phyloP scores from a whole-genome alignment of 1,140 invertebrate genomes.

The Mizuhopecten yessoensis region DNA sequence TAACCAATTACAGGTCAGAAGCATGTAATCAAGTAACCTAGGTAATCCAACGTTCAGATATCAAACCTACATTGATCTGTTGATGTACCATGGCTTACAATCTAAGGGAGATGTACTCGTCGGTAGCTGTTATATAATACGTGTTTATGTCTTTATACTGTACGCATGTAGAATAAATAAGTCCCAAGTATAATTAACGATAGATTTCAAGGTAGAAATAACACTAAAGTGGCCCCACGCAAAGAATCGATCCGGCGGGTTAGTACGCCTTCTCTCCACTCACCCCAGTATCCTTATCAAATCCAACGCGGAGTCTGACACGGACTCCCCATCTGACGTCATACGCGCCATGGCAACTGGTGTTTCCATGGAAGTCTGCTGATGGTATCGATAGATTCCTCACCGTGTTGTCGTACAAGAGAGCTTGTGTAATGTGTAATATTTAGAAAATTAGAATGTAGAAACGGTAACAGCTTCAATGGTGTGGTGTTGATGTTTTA shows the following conservation, averaged over 20 bases:
- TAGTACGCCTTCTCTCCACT: not conserved
- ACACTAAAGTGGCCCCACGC: not conserved
- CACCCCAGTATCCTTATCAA: not conserved
- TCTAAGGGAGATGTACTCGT: too few species aligned
- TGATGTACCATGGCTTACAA: too few species aligned
- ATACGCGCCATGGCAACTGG: conserved; percentile 28
- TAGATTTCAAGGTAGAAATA: not conserved
- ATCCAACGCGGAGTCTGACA: not conserved
- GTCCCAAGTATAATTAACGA: not conserved
- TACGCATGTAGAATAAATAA: not conserved
- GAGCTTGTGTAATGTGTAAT: conserved; percentile 19
- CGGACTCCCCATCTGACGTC: not conserved
- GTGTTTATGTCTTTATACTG: too few species aligned
- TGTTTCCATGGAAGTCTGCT: conserved; percentile 24
- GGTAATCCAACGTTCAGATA: too few species aligned
- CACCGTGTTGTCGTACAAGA: not conserved
- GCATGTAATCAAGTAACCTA: not conserved
- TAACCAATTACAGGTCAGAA: not conserved
- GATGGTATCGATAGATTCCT: conserved; percentile 9
- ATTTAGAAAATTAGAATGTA: not conserved
- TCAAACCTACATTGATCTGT: too few species aligned
- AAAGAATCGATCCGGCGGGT: not conserved
- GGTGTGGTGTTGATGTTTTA: not conserved
- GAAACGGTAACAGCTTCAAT: not conserved
- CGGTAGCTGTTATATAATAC: too few species aligned